phyloP scores from a whole-genome alignment of 92 coral and sea anemone genomes.

The Parazoanthus atlanticus region DNA sequence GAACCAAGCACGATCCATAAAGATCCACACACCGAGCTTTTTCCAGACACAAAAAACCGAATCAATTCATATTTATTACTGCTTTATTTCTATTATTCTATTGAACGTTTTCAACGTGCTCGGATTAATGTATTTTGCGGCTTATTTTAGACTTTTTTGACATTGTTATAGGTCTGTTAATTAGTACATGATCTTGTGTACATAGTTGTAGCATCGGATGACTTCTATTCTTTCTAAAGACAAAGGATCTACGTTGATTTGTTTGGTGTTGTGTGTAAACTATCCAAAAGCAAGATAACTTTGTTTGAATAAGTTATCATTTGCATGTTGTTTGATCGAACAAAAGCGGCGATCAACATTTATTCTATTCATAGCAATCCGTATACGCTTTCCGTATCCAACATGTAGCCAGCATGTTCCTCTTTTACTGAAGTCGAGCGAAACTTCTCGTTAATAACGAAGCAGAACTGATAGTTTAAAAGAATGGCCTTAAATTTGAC shows the following conservation, averaged over 20 bases:
- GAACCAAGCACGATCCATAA: background rate
- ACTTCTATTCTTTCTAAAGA: background rate
- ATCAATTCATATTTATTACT: too few relatives aligned
- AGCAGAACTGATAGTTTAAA: background rate
- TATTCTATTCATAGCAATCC: too few relatives aligned
- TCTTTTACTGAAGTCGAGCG: too few relatives aligned
- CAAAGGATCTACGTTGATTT: background rate
- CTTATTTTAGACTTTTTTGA: background rate
- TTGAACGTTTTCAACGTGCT: background rate
- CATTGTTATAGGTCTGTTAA: background rate
- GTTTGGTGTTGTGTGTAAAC: background rate
- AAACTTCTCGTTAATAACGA: too few relatives aligned
- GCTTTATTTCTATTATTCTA: background rate
- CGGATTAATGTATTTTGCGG: background rate
- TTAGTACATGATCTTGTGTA: background rate
- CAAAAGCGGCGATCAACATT: background rate
- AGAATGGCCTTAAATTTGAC: background rate
- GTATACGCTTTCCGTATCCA: too few relatives aligned
- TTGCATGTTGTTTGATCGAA: background rate
- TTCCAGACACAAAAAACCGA: too few relatives aligned
- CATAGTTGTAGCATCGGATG: background rate
- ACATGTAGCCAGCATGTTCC: too few relatives aligned
- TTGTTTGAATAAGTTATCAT: background rate
- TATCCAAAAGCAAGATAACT: background rate
- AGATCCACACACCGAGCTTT: too few relatives aligned